A percentile compares a stretch with the other conserved stretches of the same genome.
These are phyloP conservation scores for Alsophila aescularia DNA, from an alignment of 2,888 invertebrate species.

Conservation along the genomic window DNA sequence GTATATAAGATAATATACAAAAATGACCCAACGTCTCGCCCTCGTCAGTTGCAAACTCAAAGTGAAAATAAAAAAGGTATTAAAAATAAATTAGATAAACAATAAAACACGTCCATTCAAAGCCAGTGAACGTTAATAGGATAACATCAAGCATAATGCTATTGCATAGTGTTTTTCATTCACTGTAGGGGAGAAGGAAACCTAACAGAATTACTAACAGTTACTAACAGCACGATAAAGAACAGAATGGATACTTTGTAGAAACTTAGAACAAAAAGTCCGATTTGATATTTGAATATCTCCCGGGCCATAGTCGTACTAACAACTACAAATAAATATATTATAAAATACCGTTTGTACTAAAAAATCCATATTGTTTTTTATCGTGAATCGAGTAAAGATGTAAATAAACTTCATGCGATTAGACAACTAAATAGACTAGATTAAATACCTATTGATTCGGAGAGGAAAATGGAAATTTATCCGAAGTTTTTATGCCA, in stretches of 20 bases:
- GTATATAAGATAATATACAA: not conserved
- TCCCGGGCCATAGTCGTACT: no score
- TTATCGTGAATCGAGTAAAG: not conserved
- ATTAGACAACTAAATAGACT: constrained; percentile 39
- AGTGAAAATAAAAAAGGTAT: constrained; percentile 55
- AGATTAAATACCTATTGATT: constrained; percentile 26
- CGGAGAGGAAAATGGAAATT: constrained; percentile 27
- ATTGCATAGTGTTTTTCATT: constrained; percentile 32
- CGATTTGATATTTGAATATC: no score
- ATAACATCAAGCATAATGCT: constrained; percentile 48
- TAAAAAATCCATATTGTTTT: not conserved
- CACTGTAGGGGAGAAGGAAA: constrained; percentile 34
- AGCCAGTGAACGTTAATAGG: constrained; percentile 66
- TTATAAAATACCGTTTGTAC: not conserved
- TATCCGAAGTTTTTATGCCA: constrained; percentile 22
- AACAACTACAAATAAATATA: no score
- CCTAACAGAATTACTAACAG: constrained; percentile 34
- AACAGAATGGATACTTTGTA: not conserved
- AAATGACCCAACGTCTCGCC: constrained; percentile 71
- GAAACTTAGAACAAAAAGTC: no score
- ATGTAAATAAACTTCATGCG: constrained; percentile 48
- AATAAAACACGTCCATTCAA: constrained; percentile 67
- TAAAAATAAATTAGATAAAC: constrained; percentile 58
- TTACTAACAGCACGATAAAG: not conserved
- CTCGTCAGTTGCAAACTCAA: constrained; percentile 72